Base-by-base conservation (phyloP, 1,140 invertebrate genomes). In the Ceratoteleas bidentatus region DNA sequence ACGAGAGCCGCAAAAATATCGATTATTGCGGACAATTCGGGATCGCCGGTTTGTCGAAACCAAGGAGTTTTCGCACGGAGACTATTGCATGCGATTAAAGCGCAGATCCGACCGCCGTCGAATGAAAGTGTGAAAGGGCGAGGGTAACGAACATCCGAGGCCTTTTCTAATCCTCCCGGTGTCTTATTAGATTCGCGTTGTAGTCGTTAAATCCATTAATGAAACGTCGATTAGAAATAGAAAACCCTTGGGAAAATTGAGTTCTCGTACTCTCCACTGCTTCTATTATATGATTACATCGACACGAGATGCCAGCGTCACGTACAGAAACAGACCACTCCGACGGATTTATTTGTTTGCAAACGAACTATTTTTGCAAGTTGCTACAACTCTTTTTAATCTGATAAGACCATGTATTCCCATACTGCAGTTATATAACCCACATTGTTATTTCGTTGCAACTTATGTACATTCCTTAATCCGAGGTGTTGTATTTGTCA, bases 181-280 rank as follows among this genome's bases (percentile, higher is more conserved):
- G n/a, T 32, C 43, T 68, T 68, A 68, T 54, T 76, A 61, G 40
- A 68, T 62, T 62, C 50, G n/a, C 40, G 11, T 38, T 49, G 14
- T 34, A 76, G 47, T 38, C 56, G 11, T 16, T 66, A 36, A 68
- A 49, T 68, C 49, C 40, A 54, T 76, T 68, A 68, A 68, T 62
- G 40, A 76, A 76, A 62, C 32, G 43, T 6, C 47, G 49, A 6
- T 53, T 49, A 57, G 36, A 64, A 45, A 16, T 50, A 56, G 45
- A 52, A 76, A 76, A 62, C 34, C 7, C 33, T 6, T 56, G 64
- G 45, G 64, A 66, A 74, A 76, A 68, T 62, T 43, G 54, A 24
- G 38, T 61, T 68, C 62, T n/a, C 62, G 16, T 36, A 36, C 16
- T 75, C 43, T 52, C n/a, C 11, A 13, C 11, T 33, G 36, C 24